Evolutionary conservation across 2,797 vertebrate species (phyloP).

Genomic region (Craterocephalus amniculus): DNA sequence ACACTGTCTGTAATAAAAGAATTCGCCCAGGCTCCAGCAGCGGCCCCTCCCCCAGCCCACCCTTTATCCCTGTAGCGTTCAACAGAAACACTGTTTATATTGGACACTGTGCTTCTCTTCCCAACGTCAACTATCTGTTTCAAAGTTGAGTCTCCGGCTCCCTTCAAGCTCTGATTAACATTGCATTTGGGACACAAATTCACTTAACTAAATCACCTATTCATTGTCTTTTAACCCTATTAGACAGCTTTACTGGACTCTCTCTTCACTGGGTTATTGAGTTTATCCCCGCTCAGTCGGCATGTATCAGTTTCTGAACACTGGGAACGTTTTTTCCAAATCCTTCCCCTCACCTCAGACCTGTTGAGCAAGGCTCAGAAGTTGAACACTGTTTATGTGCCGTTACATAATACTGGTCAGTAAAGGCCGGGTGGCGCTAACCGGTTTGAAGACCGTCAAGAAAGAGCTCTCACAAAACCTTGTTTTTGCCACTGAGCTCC

Average conservation of each 20-base stretch:
- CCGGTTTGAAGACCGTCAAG: conserved; percentile 34
- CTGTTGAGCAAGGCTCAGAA: conserved; percentile 33
- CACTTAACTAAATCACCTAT: conserved; percentile 46
- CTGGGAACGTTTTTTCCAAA: conserved; percentile 38
- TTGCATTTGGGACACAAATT: conserved; percentile 57
- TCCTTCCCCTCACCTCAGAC: conserved; percentile 21
- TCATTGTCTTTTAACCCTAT: conserved; percentile 55
- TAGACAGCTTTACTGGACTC: conserved; percentile 33
- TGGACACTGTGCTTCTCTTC: conserved; percentile 56
- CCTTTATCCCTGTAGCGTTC: conserved; percentile 47
- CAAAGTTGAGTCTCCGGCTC: conserved; percentile 31
- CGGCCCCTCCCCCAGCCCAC: conserved; percentile 52
- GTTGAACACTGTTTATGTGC: conserved; percentile 46
- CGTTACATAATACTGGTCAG: conserved; percentile 52
- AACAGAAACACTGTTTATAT: conserved; percentile 69
- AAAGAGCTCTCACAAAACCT: conserved; percentile 39
- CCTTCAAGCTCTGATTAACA: conserved; percentile 43
- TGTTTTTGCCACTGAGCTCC: conserved; percentile 38
- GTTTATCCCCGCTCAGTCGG: conserved; percentile 37
- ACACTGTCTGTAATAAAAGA: conserved; percentile 53
- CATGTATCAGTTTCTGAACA: conserved; percentile 31
- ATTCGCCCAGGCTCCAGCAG: conserved; percentile 17
- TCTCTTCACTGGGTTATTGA: conserved; percentile 35
- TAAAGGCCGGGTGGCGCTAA: conserved; percentile 26
- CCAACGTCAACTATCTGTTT: conserved; percentile 53